These are phyloP conservation scores for Macaria liturata DNA, from an alignment of 2,888 invertebrate species.

Conservation along the genomic window DNA sequence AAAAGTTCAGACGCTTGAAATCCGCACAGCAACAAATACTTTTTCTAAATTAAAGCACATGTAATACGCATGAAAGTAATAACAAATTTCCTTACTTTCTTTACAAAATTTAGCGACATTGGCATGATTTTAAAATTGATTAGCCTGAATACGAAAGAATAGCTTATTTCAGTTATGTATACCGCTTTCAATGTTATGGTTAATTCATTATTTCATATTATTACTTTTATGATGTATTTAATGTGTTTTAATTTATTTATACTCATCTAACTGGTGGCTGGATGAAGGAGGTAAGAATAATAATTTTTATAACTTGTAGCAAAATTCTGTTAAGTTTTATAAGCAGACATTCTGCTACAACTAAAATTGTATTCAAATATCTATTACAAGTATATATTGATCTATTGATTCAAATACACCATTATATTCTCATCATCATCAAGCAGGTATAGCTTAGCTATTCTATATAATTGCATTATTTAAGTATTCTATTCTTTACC, in stretches of 20 bases:
- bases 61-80: constrained; percentile 55
- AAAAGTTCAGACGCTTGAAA: too few relatives aligned
- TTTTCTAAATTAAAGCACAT: constrained; percentile 51
- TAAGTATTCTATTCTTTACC: too few relatives aligned
- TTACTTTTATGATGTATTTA: constrained; percentile 48
- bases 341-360: too few relatives aligned
- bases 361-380: too few relatives aligned
- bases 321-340: background rate
- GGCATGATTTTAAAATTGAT: background rate
- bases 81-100: constrained; percentile 11
- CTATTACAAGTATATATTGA: too few relatives aligned
- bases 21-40: constrained; percentile 9
- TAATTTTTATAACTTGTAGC: background rate
- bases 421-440: too few relatives aligned
- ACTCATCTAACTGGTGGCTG: constrained; percentile 50
- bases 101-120: background rate
- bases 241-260: constrained; percentile 58
- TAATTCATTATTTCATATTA: constrained; percentile 15
- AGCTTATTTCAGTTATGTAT: constrained; percentile 3
- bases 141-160: background rate
- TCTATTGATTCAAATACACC: too few relatives aligned
- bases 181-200: constrained; percentile 40
- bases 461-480: too few relatives aligned
- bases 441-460: too few relatives aligned
- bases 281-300: constrained; percentile 66